These are phyloP conservation scores for Drosophila littoralis DNA, from an alignment of 1,140 invertebrate species.

Conservation along the genomic window DNA sequence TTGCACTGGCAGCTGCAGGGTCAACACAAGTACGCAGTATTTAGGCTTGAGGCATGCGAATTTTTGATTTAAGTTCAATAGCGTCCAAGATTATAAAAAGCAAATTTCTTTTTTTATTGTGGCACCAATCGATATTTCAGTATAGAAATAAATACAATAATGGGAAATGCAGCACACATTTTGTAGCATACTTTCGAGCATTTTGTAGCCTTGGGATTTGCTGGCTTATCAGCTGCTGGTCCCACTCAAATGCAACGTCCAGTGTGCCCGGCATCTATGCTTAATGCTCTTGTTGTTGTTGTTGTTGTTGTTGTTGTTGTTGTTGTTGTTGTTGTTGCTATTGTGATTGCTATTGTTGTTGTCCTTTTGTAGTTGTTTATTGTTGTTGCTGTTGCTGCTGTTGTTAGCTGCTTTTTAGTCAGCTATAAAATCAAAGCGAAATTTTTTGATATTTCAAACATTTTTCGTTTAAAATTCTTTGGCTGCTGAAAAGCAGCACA, in stretches of 20 bases:
- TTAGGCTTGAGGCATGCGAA: too few relatives aligned
- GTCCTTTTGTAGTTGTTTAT: background rate
- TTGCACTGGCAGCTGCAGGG: background rate
- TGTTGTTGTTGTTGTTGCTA: background rate
- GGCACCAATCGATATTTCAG: background rate
- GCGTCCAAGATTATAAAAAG: too few relatives aligned
- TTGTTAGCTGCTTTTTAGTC: constrained; percentile 6
- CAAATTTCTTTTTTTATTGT: background rate
- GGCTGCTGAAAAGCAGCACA: constrained; percentile 5
- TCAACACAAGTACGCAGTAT: too few relatives aligned
- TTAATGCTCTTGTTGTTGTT: constrained; percentile 8
- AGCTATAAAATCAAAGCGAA: constrained; percentile 59
- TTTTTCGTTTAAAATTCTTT: constrained; percentile 71
- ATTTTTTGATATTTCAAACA: constrained; percentile 63
- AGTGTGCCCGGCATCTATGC: constrained; percentile 5
- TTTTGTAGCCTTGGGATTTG: background rate
- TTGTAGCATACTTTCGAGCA: constrained; percentile 6
- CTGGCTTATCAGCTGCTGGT: background rate
- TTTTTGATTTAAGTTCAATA: too few relatives aligned
- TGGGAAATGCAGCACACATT: background rate
- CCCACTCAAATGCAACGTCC: background rate
- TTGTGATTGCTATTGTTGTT: constrained; percentile 2
- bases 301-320: background rate
- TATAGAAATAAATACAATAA: constrained; percentile 1
- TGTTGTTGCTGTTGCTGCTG: background rate